phyloP scores from a whole-genome alignment of 2,797 vertebrate genomes.

The Danionella dracula region DNA sequence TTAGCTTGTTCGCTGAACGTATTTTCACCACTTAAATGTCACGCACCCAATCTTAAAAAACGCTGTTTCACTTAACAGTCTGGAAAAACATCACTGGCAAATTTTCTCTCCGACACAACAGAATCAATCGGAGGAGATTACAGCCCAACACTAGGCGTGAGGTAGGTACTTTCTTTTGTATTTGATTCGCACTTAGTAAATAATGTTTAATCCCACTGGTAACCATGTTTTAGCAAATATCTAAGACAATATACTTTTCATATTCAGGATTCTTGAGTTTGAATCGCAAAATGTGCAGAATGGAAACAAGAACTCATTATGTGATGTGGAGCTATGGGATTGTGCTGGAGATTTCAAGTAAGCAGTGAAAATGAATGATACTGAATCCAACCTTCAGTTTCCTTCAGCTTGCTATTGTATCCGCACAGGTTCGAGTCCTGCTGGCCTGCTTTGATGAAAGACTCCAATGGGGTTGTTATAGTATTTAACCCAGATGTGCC shows the following conservation, averaged over 20 bases:
- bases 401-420: background rate
- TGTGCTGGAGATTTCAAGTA: conserved; percentile 91
- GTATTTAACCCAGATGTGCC: conserved; percentile 87
- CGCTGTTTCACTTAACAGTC: conserved; percentile 63
- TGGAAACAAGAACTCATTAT: conserved; percentile 65
- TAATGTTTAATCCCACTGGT: too few relatives aligned
- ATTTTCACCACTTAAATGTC: too few relatives aligned
- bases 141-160: conserved; percentile 87
- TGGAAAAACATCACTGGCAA: conserved; percentile 87
- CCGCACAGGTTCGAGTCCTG: conserved; percentile 84
- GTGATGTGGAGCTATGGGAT: conserved; percentile 93
- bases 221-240: too few relatives aligned
- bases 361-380: conserved; percentile 37
- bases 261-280: conserved; percentile 89
- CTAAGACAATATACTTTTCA: too few relatives aligned
- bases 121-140: conserved; percentile 81
- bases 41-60: background rate
- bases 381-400: too few relatives aligned
- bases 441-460: conserved; percentile 93
- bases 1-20: too few relatives aligned
- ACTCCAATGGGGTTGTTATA: conserved; percentile 83
- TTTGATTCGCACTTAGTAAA: too few relatives aligned
- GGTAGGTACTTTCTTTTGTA: conserved; percentile 61
- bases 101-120: conserved; percentile 82
- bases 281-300: conserved; percentile 74